A percentile compares a stretch with the other conserved stretches of the same genome.
Conservation (phyloP, 2,888 invertebrate genomes). For the Nowickia ferox region DNA sequence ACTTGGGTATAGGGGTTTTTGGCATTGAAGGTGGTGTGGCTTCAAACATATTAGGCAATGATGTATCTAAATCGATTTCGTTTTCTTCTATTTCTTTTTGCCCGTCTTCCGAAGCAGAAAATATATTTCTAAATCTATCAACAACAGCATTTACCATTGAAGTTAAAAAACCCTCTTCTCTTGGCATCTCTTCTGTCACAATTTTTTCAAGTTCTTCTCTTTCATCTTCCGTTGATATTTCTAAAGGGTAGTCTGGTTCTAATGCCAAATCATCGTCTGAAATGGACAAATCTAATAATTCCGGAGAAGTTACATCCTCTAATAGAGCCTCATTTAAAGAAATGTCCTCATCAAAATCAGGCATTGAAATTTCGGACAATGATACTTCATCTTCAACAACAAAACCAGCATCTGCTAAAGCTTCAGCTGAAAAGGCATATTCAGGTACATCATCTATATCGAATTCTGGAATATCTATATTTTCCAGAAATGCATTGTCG, state of each 20-base stretch:
- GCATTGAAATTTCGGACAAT: slow-evolving; percentile 43
- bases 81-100: slow-evolving; percentile 2
- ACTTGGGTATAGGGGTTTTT: neutral
- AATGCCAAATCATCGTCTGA: slow-evolving; percentile 27
- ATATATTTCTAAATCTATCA: slow-evolving; percentile 53
- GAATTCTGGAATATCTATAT: slow-evolving; percentile 34
- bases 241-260: slow-evolving; percentile 41
- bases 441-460: slow-evolving; percentile 24
- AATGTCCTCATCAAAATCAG: slow-evolving; percentile 30
- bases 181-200: neutral
- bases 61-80: slow-evolving; percentile 35
- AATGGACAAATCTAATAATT: slow-evolving; percentile 53
- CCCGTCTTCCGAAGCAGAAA: slow-evolving; percentile 6
- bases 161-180: slow-evolving; percentile 46
- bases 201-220: neutral
- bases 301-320: slow-evolving; percentile 46
- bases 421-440: slow-evolving; percentile 37
- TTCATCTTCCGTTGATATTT: neutral
- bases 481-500: neutral
- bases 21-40: slow-evolving; percentile 25
- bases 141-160: slow-evolving; percentile 45
- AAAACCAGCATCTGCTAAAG: slow-evolving; percentile 35
- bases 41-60: slow-evolving; percentile 59
- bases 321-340: slow-evolving; percentile 35
- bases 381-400: neutral